Evolutionary conservation across 2,113 vertebrate species (phyloP).

Genomic region (Mormoops blainvillei): DNA sequence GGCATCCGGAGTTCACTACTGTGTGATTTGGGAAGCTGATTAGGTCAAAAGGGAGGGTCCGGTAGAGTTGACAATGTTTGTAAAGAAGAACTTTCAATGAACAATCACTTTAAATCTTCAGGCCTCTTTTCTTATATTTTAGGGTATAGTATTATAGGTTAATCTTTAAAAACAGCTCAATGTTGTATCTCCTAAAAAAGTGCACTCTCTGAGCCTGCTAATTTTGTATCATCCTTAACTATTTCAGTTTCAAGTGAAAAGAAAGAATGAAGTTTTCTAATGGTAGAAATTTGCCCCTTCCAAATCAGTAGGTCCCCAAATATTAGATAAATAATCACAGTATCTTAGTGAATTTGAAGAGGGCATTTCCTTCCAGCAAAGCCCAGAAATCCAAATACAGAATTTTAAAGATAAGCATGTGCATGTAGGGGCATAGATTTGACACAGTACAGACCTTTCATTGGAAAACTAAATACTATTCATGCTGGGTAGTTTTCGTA

Average conservation of each 20-base stretch:
- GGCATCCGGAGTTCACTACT: background rate
- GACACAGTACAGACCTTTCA: constrained; percentile 45
- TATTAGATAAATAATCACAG: constrained; percentile 21
- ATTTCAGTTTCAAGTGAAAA: background rate
- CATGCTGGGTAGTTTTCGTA: constrained; percentile 55
- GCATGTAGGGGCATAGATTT: constrained; percentile 29
- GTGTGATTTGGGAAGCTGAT: background rate
- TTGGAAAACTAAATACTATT: constrained; percentile 57
- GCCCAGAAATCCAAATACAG: constrained; percentile 17
- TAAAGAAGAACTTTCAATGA: background rate
- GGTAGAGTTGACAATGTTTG: background rate
- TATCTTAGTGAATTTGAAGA: background rate
- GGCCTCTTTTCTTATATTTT: background rate
- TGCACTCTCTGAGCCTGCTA: background rate
- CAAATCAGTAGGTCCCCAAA: background rate
- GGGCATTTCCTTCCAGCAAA: constrained; percentile 19
- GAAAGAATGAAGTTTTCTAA: background rate
- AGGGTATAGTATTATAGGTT: background rate
- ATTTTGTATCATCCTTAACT: background rate
- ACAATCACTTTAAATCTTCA: background rate
- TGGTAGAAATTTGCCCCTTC: background rate
- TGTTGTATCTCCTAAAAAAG: background rate
- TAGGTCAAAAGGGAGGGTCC: background rate
- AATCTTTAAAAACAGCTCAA: background rate
- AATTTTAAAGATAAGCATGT: constrained; percentile 12